A percentile compares a stretch with the other conserved stretches of the same genome.
Evolutionary conservation across 2,113 vertebrate species (phyloP).

Genomic region (Lepus europaeus): DNA sequence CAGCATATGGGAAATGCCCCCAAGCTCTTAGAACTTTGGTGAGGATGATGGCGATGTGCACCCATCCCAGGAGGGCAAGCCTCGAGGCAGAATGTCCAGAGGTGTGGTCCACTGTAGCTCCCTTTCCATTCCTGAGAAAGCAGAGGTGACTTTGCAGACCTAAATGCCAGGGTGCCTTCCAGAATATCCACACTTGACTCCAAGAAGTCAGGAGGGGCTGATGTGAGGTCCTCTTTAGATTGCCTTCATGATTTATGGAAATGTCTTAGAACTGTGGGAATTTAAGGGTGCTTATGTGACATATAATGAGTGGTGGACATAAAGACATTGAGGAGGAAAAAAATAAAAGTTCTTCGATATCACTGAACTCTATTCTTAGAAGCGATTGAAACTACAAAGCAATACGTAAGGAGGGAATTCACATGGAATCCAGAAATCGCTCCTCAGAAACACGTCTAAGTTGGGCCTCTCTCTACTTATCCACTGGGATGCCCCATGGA

Average conservation of each 20-base stretch:
- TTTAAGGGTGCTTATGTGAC: neutral
- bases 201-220: neutral
- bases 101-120: neutral
- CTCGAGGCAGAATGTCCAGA: neutral
- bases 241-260: conserved; percentile 21
- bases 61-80: neutral
- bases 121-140: neutral
- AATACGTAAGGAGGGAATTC: neutral
- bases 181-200: conserved; percentile 3
- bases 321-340: neutral
- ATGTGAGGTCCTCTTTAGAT: neutral
- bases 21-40: neutral
- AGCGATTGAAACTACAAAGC: neutral
- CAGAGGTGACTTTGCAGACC: conserved; percentile 8
- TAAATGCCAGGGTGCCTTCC: neutral
- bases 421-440: neutral
- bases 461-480: neutral
- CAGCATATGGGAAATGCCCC: neutral
- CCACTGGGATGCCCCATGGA: neutral
- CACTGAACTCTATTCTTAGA: conserved; percentile 34
- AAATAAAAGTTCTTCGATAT: conserved; percentile 34
- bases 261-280: conserved; percentile 18
- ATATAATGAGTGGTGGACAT: neutral
- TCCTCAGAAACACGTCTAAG: neutral
- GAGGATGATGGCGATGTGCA: neutral